These are phyloP conservation scores for Archips xylosteana DNA, from an alignment of 2,888 invertebrate species.

Conservation along the genomic window DNA sequence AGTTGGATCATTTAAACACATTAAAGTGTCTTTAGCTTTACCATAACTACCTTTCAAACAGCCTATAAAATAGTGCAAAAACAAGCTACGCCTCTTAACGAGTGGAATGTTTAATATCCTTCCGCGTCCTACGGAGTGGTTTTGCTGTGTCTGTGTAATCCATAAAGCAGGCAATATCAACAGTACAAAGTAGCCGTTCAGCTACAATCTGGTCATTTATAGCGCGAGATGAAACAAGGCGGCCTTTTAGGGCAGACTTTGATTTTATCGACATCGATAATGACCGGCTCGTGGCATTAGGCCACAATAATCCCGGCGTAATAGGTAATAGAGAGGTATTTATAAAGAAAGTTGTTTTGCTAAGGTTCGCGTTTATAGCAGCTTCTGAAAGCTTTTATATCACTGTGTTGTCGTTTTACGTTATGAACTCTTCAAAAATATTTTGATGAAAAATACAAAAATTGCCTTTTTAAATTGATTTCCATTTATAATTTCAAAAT, in stretches of 20 bases:
- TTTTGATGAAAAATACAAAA: neutral
- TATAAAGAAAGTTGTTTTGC: slow-evolving; percentile 15
- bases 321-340: slow-evolving; percentile 18
- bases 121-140: slow-evolving; percentile 60
- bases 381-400: slow-evolving; percentile 12
- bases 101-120: slow-evolving; percentile 51
- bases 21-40: slow-evolving; percentile 25
- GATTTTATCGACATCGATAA: slow-evolving; percentile 58
- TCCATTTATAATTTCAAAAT: too few species aligned
- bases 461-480: neutral
- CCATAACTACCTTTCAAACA: slow-evolving; percentile 34
- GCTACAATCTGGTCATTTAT: slow-evolving; percentile 81
- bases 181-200: slow-evolving; percentile 80
- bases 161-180: slow-evolving; percentile 78
- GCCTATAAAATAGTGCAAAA: slow-evolving; percentile 34
- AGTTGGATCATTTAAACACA: slow-evolving; percentile 20
- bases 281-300: slow-evolving; percentile 32
- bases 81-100: slow-evolving; percentile 42
- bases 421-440: neutral
- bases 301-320: slow-evolving; percentile 26
- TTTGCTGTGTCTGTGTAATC: slow-evolving; percentile 73
- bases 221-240: slow-evolving; percentile 80
- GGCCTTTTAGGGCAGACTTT: slow-evolving; percentile 56
- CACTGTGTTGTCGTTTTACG: slow-evolving; percentile 6
- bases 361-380: slow-evolving; percentile 7